Evolutionary conservation across 2,113 vertebrate species (phyloP).

Genomic region (Scomber japonicus): DNA sequence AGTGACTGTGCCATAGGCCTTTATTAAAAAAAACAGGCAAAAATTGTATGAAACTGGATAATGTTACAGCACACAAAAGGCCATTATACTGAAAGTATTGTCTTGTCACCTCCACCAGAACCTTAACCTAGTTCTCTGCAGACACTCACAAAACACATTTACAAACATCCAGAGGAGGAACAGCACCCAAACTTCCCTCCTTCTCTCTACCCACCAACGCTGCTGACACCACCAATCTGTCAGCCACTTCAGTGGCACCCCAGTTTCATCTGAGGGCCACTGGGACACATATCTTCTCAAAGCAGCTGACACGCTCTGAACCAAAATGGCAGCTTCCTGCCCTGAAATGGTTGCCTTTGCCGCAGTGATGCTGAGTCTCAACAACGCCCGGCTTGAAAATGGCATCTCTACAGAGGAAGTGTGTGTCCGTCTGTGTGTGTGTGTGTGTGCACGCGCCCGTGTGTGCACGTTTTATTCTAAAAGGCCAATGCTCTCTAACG

Average conservation of each 20-base stretch:
- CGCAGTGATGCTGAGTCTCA: constrained; percentile 60
- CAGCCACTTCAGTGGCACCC: constrained; percentile 70
- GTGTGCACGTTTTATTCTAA: constrained; percentile 38
- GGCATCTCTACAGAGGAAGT: constrained; percentile 48
- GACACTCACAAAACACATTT: constrained; percentile 38
- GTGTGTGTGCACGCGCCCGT: neutral
- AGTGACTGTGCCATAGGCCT: neutral
- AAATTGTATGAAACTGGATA: constrained; percentile 13
- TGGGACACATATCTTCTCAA: constrained; percentile 69
- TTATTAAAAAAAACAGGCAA: constrained; percentile 6
- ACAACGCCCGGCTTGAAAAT: constrained; percentile 55
- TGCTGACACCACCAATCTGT: constrained; percentile 81
- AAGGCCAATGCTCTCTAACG: constrained; percentile 59
- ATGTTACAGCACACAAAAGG: constrained; percentile 6
- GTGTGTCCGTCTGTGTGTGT: neutral
- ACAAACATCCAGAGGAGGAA: constrained; percentile 40
- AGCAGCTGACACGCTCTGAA: constrained; percentile 72
- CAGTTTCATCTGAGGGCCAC: constrained; percentile 71
- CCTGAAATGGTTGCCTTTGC: constrained; percentile 72
- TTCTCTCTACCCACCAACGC: constrained; percentile 38
- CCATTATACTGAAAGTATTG: constrained; percentile 9
- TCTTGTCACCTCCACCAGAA: constrained; percentile 29
- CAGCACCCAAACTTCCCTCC: constrained; percentile 10
- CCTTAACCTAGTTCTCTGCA: constrained; percentile 29
- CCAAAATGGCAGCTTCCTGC: constrained; percentile 79